phyloP scores from a whole-genome alignment of 2,888 invertebrate species.

The Rhagophthalmus giganteus region DNA sequence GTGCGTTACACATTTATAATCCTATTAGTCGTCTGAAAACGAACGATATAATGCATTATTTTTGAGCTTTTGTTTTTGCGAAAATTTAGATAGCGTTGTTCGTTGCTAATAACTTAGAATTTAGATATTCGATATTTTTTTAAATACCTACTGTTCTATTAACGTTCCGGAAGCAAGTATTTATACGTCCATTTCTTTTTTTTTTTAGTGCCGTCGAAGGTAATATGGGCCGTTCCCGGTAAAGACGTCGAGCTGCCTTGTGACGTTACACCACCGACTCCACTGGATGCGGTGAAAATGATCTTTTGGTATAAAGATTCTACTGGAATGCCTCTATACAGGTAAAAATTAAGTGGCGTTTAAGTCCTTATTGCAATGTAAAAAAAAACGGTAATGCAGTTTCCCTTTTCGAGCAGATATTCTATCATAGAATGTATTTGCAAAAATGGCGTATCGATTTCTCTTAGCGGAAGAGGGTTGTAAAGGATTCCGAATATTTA shows the following conservation, averaged over 20 bases:
- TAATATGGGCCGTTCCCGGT: constrained; percentile 77
- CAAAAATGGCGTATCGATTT: constrained; percentile 39
- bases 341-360: constrained; percentile 64
- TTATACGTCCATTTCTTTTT: no score
- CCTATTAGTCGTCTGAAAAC: constrained; percentile 31
- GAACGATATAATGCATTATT: constrained; percentile 28
- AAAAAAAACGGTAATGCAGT: constrained; percentile 7
- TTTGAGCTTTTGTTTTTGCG: constrained; percentile 16
- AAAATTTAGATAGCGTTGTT: constrained; percentile 4
- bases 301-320: constrained; percentile 90
- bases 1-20: constrained; percentile 31
- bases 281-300: constrained; percentile 75
- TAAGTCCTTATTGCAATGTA: constrained; percentile 6
- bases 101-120: not conserved
- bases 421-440: constrained; percentile 34
- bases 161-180: no score
- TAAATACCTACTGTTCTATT: no score
- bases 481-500: constrained; percentile 51
- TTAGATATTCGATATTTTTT: no score
- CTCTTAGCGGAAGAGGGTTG: constrained; percentile 43
- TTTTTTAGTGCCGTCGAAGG: constrained; percentile 65
- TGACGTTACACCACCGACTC: constrained; percentile 74
- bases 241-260: constrained; percentile 80
- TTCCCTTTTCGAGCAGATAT: constrained; percentile 11
- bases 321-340: constrained; percentile 83